These are phyloP conservation scores for Acipenser ruthenus DNA, from an alignment of 2,797 vertebrate species.

Conservation along the genomic window DNA sequence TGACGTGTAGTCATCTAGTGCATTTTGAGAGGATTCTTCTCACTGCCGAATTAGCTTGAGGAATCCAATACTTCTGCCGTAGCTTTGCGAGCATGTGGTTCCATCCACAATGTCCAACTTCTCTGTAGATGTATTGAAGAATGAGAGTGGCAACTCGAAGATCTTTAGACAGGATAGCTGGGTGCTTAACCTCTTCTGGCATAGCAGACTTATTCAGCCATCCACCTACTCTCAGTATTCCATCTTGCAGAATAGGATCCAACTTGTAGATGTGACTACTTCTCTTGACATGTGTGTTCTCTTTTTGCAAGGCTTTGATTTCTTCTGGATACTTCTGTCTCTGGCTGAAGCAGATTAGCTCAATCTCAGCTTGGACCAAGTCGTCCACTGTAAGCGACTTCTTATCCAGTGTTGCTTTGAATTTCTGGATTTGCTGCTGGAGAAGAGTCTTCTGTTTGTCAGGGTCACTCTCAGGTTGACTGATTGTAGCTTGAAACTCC, in stretches of 20 bases:
- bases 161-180: too few species aligned
- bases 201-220: background rate
- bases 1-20: background rate
- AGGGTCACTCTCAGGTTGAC: too few species aligned
- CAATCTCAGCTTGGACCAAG: slow-evolving; percentile 7
- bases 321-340: background rate
- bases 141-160: background rate
- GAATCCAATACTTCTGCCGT: background rate
- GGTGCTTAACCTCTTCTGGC: background rate
- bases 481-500: background rate
- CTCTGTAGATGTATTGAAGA: background rate
- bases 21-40: background rate
- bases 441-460: too few species aligned
- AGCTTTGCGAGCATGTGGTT: background rate
- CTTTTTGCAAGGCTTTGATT: background rate
- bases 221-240: background rate
- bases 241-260: too few species aligned
- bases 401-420: background rate
- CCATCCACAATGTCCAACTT: slow-evolving; percentile 4
- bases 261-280: too few species aligned
- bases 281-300: too few species aligned
- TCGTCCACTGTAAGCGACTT: slow-evolving; percentile 10
- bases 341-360: background rate
- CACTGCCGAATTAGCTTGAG: background rate
- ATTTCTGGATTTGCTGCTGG: too few species aligned